Base-by-base conservation (phyloP, 2,797 vertebrate genomes). In the Gorsachius magnificus region DNA sequence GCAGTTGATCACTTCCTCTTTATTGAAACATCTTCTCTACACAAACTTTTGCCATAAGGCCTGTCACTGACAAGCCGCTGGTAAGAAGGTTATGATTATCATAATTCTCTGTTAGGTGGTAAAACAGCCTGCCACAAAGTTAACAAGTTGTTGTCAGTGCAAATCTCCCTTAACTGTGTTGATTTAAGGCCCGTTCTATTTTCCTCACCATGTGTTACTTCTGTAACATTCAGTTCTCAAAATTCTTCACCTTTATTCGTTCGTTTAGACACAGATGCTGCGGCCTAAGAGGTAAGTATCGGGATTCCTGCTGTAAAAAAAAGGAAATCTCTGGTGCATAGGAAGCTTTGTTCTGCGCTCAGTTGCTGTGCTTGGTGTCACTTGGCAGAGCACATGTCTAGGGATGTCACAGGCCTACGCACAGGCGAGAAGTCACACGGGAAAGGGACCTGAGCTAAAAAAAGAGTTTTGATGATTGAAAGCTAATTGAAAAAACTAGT, bases 201-300 rank as follows among this genome's bases (percentile, higher is more conserved):
- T 91, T 87, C 45, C 46, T 81, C 50, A 51, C 41, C 28, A 28
- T 9, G 15, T 83, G 46, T 57, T 61, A 16, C 14, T 93, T 83
- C 46, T 82, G 31, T 65, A 84, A 63, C 48, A 72, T 87, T 86
- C 0, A 1, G 56, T 72, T 90, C 57, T 78, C 35, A 51, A 72
- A 91, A 80, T 86, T 86, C 36, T 71, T 93, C 15, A 58, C 69
- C 69, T 64, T 92, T 87, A 33, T 75, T 92, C 41, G 31, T 94
- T 90, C 7, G 6, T 81, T 89, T 65, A 86, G 57, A 35, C 35
- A 19, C 5, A 31, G 50, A 50, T 46, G 21, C 48, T 81, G 46
- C 41, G 80, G 29, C 12, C n/a, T 77, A n/a, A 61, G n/a, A 93
- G 26, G 60, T 17, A 71, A 58, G 7, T 64, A 38, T 36, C 24